These are phyloP conservation scores for Eulimnadia texana DNA, from an alignment of 1,140 invertebrate genomes.

Conservation along the genomic window DNA sequence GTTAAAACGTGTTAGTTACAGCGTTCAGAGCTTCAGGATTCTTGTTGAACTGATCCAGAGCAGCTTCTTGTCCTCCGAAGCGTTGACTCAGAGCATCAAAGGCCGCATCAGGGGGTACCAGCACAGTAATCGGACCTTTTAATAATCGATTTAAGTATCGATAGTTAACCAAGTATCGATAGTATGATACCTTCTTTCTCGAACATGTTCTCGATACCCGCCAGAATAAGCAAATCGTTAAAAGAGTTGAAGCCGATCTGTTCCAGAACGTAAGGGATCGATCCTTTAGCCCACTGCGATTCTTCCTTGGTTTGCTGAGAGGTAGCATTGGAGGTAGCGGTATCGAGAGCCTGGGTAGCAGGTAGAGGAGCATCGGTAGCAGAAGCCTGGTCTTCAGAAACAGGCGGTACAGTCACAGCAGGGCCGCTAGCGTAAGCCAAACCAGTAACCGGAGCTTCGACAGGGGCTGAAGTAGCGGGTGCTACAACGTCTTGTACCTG, in stretches of 20 bases:
- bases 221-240: constrained; percentile 15
- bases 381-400: background rate
- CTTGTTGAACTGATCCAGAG: constrained; percentile 15
- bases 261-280: constrained; percentile 16
- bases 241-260: constrained; percentile 15
- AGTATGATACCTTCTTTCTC: constrained; percentile 16
- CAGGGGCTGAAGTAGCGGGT: background rate
- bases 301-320: constrained; percentile 4
- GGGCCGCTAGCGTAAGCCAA: background rate
- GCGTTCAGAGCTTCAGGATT: constrained; percentile 16
- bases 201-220: constrained; percentile 13
- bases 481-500: background rate
- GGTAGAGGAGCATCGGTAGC: background rate
- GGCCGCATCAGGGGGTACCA: constrained; percentile 14
- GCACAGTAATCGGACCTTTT: constrained; percentile 16
- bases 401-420: background rate
- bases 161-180: background rate
- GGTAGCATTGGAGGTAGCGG: background rate
- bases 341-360: background rate
- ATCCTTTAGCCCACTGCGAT: constrained; percentile 16
- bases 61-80: constrained; percentile 14
- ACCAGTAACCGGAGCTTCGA: background rate
- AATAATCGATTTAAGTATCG: no score
- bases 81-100: constrained; percentile 12
- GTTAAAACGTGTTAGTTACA: no score